Percentiles rank a stretch among this genome's conserved stretches.
Conservation (phyloP, 2,888 invertebrate species). For the Platycnemis pennipes region DNA sequence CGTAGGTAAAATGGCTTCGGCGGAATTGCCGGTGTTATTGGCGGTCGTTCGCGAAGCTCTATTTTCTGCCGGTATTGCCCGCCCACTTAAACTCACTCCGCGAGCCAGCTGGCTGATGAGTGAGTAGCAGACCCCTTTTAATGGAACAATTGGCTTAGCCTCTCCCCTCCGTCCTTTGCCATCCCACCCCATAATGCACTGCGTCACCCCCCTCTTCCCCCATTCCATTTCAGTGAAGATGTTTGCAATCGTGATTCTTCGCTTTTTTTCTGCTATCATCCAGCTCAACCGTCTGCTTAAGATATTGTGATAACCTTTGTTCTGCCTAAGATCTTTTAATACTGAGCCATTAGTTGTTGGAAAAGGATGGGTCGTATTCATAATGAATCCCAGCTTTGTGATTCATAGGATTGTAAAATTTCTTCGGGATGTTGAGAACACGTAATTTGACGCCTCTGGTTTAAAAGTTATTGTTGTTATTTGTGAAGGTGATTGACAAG, state of each 20-base stretch:
- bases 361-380: not conserved
- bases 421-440: too few relatives aligned
- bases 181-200: not conserved
- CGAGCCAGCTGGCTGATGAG: conserved; percentile 19
- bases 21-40: not conserved
- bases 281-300: not conserved
- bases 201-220: not conserved
- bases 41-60: not conserved
- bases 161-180: not conserved
- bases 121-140: not conserved
- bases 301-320: not conserved
- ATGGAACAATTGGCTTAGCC: conserved; percentile 18
- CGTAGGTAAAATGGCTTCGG: not conserved
- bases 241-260: not conserved
- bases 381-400: too few relatives aligned
- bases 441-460: too few relatives aligned
- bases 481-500: too few relatives aligned
- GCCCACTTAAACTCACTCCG: not conserved
- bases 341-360: not conserved
- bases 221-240: not conserved
- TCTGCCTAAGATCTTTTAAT: not conserved
- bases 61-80: conserved; percentile 8
- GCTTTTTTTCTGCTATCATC: not conserved
- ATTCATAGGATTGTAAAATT: too few relatives aligned
- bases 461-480: too few relatives aligned